A percentile compares a stretch with the other conserved stretches of the same genome.
Evolutionary conservation across 2,113 vertebrate species (phyloP).

Genomic region (Eulemur macaco): DNA sequence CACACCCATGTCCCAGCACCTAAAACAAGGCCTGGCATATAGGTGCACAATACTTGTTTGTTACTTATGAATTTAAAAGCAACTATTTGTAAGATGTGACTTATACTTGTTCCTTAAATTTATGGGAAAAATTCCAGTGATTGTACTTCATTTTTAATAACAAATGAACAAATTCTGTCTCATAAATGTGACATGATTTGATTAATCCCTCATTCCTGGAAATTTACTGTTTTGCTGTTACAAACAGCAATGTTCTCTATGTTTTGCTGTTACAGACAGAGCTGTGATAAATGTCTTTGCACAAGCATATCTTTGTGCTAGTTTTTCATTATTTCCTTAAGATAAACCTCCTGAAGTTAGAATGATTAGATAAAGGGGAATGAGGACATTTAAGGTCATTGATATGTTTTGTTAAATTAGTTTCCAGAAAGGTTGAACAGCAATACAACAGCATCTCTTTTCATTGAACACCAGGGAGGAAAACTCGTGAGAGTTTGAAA

Average conservation of each 20-base stretch:
- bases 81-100: background rate
- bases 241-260: background rate
- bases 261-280: background rate
- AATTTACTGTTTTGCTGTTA: background rate
- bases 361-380: background rate
- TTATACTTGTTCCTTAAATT: background rate
- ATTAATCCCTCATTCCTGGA: background rate
- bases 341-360: background rate
- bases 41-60: background rate
- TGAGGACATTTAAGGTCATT: background rate
- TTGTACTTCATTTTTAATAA: background rate
- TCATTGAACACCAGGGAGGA: background rate
- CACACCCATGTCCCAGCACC: background rate
- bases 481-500: background rate
- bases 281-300: background rate
- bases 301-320: background rate
- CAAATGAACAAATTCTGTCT: background rate
- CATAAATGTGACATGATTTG: background rate
- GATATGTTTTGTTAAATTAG: background rate
- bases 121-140: background rate
- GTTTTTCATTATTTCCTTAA: background rate
- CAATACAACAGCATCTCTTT: background rate
- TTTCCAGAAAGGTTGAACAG: slow-evolving; percentile 6
- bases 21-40: background rate
- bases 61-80: slow-evolving; percentile 2